These are phyloP conservation scores for Nycticebus coucang DNA, from an alignment of 2,113 vertebrate genomes.

Conservation along the genomic window DNA sequence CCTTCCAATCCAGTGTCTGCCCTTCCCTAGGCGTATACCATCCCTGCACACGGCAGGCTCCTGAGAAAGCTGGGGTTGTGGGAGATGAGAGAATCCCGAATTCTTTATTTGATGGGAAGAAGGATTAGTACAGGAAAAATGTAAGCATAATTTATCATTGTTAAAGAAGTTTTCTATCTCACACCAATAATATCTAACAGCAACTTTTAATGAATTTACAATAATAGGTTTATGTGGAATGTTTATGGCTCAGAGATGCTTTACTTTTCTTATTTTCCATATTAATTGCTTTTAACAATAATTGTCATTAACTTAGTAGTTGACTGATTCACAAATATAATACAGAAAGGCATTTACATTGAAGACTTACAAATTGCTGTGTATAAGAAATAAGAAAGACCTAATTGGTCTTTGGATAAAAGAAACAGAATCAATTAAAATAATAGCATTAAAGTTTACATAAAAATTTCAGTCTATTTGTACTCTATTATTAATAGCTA, in stretches of 20 bases:
- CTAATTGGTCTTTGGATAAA: background rate
- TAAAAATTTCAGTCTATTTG: background rate
- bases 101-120: background rate
- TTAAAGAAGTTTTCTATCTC: background rate
- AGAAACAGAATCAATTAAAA: background rate
- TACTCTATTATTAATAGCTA: background rate
- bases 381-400: background rate
- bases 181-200: background rate
- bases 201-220: background rate
- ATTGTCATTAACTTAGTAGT: constrained; percentile 2
- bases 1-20: fast-evolving
- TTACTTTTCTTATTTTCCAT: background rate
- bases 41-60: background rate
- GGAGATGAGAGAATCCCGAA: background rate
- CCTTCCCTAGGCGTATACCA: fast-evolving
- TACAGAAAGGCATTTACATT: background rate
- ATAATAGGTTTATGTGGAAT: background rate
- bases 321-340: background rate
- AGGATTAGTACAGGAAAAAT: background rate
- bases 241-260: background rate
- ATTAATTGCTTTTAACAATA: background rate
- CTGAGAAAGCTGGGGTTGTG: no score
- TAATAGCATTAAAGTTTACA: background rate
- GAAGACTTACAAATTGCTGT: background rate
- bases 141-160: background rate